Evolutionary conservation across 2,888 invertebrate genomes (phyloP), one percentile per base, ranked within the genome.

Genomic region (Himalopsyche japonica): DNA sequence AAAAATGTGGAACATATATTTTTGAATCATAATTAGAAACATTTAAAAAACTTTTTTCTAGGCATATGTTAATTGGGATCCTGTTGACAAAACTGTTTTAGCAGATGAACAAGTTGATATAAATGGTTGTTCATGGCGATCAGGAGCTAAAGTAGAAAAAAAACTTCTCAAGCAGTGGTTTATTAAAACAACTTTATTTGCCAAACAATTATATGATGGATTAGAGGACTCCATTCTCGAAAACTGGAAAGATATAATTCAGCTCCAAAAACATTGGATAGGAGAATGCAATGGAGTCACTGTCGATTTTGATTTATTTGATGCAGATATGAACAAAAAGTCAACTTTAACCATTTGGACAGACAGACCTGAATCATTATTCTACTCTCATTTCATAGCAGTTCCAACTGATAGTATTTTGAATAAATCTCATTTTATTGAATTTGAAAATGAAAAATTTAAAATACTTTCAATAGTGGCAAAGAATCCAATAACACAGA

Each of bases 101-200:
- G 99, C 99, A 5, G 97, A 99, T 91, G 99, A 99, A 90, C 99
- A 99, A 93, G 98, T 99, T 4, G 98, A 98, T 91, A 95, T 94
- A 78, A 94, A 96, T 88, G 97, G 98, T 15, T 93, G 94, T 88
- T 98, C 98, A 0, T 99, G 99, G 99, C 93, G 99, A 85, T 99
- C 99, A 5, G 99, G 99, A 1, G 99, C 98, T 8, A 94, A 95
- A 91, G 98, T 98, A 8, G 97, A 99, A 90, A 97, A 96, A 88
- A 96, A 95, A 90, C 91, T 95, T 84, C 93, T 99, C 0, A 95
- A 94, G 48, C 99, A 99, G 89, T 99, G 99, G 99, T 99, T 97
- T 90, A 94, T 99, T 47, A 95, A 94, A 90, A 98, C 98, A 0
- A 98, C 98, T 77, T 93, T 93, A 86, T 97, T 94, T 91, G 96